Conservation (phyloP, 2,113 vertebrate genomes). For the Phylloscopus trochilus region DNA sequence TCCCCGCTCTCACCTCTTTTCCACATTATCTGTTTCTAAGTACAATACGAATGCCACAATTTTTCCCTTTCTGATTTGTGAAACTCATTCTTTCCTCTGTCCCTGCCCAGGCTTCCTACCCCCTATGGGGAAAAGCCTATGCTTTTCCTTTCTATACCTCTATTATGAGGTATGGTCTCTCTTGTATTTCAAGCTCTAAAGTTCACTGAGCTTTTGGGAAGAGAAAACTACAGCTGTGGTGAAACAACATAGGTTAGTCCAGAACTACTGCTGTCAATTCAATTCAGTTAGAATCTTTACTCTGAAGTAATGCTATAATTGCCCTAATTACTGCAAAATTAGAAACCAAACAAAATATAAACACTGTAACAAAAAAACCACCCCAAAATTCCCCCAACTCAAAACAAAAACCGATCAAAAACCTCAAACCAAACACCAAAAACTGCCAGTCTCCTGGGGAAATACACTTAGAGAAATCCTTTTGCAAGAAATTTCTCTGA, state of each 20-base stretch:
- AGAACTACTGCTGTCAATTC: conserved; percentile 49
- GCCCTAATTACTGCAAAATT: not conserved
- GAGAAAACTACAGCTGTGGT: conserved; percentile 61
- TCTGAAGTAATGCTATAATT: conserved; percentile 35
- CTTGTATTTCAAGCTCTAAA: conserved; percentile 74
- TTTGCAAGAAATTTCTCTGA: conserved; percentile 2
- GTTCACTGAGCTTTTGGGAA: conserved; percentile 70
- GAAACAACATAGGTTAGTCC: conserved; percentile 72
- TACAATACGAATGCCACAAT: conserved; percentile 68
- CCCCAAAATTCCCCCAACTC: not conserved
- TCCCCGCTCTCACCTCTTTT: conserved; percentile 62
- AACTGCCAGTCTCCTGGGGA: not conserved
- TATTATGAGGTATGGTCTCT: conserved; percentile 70
- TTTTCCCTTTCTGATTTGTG: conserved; percentile 70
- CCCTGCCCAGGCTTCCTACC: conserved; percentile 77
- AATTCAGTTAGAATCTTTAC: conserved; percentile 8
- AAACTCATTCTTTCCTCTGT: conserved; percentile 76
- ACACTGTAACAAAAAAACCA: not conserved
- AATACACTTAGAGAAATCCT: not conserved
- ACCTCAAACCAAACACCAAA: not conserved
- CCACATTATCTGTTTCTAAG: conserved; percentile 69
- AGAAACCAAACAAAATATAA: not conserved
- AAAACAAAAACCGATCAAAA: not conserved
- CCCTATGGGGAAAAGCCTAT: conserved; percentile 63
- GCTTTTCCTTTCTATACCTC: conserved; percentile 73